phyloP scores from a whole-genome alignment of 2,888 invertebrate genomes.

The Oligia latruncula region DNA sequence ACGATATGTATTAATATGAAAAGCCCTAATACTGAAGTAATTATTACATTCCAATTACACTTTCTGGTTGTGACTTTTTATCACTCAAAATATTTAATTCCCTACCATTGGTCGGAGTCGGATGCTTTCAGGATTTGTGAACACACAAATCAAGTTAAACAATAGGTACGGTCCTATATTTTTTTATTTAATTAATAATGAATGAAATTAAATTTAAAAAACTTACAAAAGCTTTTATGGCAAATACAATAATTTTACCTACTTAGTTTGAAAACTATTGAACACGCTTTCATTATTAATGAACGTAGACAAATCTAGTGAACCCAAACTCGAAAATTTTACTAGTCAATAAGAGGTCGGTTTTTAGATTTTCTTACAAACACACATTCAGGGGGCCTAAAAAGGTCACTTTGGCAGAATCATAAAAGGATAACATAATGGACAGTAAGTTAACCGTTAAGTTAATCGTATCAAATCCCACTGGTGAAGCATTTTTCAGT shows the following conservation, averaged over 20 bases:
- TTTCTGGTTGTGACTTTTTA: slow-evolving; percentile 14
- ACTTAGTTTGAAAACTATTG: neutral
- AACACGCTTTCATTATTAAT: neutral
- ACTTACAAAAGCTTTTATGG: neutral
- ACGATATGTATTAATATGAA: slow-evolving; percentile 17
- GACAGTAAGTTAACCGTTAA: no score
- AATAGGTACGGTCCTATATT: neutral
- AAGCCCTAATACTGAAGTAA: slow-evolving; percentile 54
- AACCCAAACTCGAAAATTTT: neutral
- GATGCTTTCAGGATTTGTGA: neutral
- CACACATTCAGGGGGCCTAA: neutral
- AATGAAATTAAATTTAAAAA: neutral
- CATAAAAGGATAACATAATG: no score
- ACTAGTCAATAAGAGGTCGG: neutral
- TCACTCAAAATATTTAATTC: neutral
- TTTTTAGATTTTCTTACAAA: neutral
- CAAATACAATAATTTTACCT: neutral
- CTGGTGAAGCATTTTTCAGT: no score
- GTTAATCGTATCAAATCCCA: no score
- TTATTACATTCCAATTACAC: slow-evolving; percentile 22
- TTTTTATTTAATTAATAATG: neutral
- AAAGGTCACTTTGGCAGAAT: no score
- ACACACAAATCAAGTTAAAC: neutral
- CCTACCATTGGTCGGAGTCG: neutral
- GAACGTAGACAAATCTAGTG: neutral